Percentiles rank a stretch among this genome's conserved stretches.
Evolutionary conservation across 2,888 invertebrate genomes (phyloP).

Genomic region (Steromphala cineraria): DNA sequence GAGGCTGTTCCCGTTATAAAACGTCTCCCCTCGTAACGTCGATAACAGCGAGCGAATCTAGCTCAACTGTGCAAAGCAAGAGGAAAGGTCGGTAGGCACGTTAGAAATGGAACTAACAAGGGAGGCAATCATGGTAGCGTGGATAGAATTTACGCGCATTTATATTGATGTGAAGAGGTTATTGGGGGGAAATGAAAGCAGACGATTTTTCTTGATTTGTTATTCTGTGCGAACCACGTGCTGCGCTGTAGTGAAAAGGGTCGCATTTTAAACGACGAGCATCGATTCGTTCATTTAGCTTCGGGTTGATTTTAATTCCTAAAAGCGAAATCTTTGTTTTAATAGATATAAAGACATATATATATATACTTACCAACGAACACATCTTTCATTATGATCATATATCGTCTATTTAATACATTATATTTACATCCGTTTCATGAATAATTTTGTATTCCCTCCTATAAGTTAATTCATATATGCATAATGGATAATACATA

Average conservation of each 20-base stretch:
- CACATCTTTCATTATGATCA: too few species aligned
- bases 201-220: constrained; percentile 22
- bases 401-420: too few species aligned
- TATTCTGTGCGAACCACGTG: constrained; percentile 2
- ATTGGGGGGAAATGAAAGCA: constrained; percentile 18
- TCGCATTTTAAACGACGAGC: not conserved
- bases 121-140: constrained; percentile 23
- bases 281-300: not conserved
- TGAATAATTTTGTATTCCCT: too few species aligned
- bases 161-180: constrained; percentile 22
- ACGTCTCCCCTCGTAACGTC: constrained; percentile 57
- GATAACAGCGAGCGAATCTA: not conserved
- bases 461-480: too few species aligned
- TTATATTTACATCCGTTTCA: too few species aligned
- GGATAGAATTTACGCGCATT: constrained; percentile 18
- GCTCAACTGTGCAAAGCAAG: constrained; percentile 7
- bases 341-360: too few species aligned
- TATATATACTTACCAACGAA: too few species aligned
- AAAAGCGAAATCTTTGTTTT: too few species aligned
- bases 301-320: not conserved
- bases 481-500: too few species aligned
- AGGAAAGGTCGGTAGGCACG: constrained; percentile 29
- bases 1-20: constrained; percentile 73
- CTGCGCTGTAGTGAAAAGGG: not conserved
- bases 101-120: constrained; percentile 23